These are phyloP conservation scores for Oreortyx pictus DNA, from an alignment of 2,797 vertebrate species.

Conservation along the genomic window DNA sequence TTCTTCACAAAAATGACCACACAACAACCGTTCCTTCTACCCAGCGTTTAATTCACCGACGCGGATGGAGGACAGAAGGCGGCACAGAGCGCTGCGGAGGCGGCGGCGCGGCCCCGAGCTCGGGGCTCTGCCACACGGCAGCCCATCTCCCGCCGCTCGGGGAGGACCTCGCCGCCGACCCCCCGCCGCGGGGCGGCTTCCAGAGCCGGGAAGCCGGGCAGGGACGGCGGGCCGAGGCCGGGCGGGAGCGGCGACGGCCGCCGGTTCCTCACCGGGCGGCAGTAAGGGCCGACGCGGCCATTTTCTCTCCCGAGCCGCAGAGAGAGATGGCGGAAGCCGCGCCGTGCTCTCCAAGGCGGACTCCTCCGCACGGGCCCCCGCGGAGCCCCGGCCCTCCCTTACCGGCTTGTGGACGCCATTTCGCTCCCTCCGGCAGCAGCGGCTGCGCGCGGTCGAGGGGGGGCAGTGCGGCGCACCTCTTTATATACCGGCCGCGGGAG, in stretches of 20 bases:
- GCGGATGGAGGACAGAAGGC: too few species aligned
- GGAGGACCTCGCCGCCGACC: background rate
- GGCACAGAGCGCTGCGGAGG: too few species aligned
- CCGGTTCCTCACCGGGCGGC: background rate
- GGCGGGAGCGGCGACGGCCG: background rate
- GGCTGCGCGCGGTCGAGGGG: rapidly evolving
- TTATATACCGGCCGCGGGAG: background rate
- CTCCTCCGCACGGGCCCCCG: background rate
- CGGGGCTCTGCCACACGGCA: background rate
- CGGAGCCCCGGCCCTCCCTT: background rate
- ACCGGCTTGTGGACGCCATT: constrained; percentile 79
- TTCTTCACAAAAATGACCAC: background rate
- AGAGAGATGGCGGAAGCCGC: background rate
- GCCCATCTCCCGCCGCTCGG: background rate
- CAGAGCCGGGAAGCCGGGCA: background rate
- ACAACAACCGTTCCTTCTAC: background rate
- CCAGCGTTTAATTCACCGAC: background rate
- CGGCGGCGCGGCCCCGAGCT: too few species aligned
- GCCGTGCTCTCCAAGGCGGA: background rate
- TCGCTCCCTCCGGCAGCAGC: rapidly evolving
- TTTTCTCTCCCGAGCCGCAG: background rate
- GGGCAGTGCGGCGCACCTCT: rapidly evolving
- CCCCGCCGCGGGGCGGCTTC: rapidly evolving
- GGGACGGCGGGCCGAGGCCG: background rate
- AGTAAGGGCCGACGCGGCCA: background rate